phyloP scores from a whole-genome alignment of 2,888 invertebrate genomes.

The Synergus itoensis region DNA sequence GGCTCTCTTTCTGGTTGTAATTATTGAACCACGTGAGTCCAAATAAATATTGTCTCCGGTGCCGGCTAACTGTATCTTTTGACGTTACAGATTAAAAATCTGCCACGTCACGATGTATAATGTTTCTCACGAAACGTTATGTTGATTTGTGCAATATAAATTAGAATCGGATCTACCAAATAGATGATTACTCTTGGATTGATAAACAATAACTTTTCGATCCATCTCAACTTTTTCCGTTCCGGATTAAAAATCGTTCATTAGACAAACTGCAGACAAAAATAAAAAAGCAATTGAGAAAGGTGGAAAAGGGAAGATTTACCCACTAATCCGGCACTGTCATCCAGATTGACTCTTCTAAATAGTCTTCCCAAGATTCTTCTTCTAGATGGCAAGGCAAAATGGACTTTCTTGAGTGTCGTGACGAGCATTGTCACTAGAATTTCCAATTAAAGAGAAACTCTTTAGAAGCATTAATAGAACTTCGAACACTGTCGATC shows the following conservation, averaged over 20 bases:
- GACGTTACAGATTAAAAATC: no score
- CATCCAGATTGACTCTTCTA: conserved; percentile 19
- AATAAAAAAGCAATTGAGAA: neutral
- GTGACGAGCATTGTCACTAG: conserved; percentile 64
- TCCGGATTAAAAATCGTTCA: conserved; percentile 10
- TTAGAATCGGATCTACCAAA: conserved; percentile 49
- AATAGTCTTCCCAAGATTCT: conserved; percentile 1
- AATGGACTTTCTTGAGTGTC: conserved; percentile 48
- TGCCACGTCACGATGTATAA: no score
- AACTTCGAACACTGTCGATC: conserved; percentile 49
- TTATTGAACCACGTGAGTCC: no score
- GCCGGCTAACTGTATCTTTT: no score
- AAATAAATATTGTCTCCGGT: no score
- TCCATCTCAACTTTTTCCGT: neutral
- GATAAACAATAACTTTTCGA: neutral
- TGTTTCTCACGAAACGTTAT: no score
- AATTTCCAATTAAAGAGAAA: conserved; percentile 70
- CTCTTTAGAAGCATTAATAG: conserved; percentile 56
- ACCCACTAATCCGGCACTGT: conserved; percentile 16
- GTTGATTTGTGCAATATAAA: no score
- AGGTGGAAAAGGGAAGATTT: neutral
- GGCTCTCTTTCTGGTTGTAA: no score
- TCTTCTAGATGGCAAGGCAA: conserved; percentile 2
- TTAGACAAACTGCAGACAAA: neutral
- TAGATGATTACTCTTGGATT: conserved; percentile 45